Evolutionary conservation across 1,140 invertebrate species (phyloP).

Genomic region (Heliconius hermathena): DNA sequence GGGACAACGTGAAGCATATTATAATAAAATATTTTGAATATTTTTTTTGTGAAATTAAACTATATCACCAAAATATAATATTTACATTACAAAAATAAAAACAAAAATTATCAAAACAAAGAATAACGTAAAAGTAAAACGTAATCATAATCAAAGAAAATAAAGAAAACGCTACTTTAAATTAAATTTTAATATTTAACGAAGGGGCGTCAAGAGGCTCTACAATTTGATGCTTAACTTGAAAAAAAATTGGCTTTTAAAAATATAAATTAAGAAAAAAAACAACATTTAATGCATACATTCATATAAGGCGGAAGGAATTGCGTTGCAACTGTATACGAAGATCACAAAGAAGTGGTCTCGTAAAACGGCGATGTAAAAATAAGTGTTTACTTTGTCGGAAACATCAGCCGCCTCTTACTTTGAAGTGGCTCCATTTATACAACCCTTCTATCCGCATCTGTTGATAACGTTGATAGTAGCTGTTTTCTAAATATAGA

Average conservation of each 20-base stretch:
- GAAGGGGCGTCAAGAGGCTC: background rate
- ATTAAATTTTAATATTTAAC: conserved; percentile 15
- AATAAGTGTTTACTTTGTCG: conserved; percentile 74
- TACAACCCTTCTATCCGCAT: conserved; percentile 69
- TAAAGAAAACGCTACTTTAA: conserved; percentile 5
- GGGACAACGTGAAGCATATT: too few species aligned
- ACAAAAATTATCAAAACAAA: background rate
- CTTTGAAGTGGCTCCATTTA: conserved; percentile 77
- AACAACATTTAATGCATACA: background rate
- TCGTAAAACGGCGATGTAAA: conserved; percentile 65
- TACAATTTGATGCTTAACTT: background rate
- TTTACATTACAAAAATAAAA: background rate
- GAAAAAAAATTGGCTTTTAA: background rate
- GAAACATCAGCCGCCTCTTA: conserved; percentile 50
- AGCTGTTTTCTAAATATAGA: conserved; percentile 33
- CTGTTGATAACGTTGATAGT: conserved; percentile 63
- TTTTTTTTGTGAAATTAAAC: too few species aligned
- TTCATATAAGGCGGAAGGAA: conserved; percentile 47
- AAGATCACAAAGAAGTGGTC: conserved; percentile 67
- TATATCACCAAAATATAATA: background rate
- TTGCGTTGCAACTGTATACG: conserved; percentile 47
- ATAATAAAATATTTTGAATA: too few species aligned
- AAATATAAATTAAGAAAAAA: background rate
- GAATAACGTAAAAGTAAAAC: background rate
- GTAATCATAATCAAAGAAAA: conserved; percentile 2